A percentile compares a stretch with the other conserved stretches of the same genome.
Evolutionary conservation across 2,113 vertebrate species (phyloP).

Genomic region (Amia ocellicauda): DNA sequence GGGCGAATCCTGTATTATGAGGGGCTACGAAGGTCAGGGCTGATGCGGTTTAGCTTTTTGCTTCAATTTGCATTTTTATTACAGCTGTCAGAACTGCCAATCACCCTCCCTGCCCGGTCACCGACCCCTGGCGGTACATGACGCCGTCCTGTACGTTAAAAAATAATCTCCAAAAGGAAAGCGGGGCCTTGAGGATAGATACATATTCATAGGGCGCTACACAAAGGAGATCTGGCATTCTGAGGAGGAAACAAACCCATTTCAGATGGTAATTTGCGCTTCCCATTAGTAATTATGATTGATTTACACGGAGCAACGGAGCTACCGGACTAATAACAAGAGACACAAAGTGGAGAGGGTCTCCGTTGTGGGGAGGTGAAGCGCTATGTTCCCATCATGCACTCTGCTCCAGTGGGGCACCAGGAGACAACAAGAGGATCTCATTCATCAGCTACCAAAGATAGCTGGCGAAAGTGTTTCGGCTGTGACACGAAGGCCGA

Average conservation of each 20-base stretch:
- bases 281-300: slow-evolving; percentile 70
- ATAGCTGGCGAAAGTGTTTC: no score
- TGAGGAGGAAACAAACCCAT: slow-evolving; percentile 64
- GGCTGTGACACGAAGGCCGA: no score
- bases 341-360: slow-evolving; percentile 45
- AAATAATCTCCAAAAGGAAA: slow-evolving; percentile 46
- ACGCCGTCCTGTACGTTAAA: slow-evolving; percentile 37
- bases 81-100: slow-evolving; percentile 56
- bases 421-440: no score
- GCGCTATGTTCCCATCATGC: no score
- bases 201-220: slow-evolving; percentile 45
- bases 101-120: slow-evolving; percentile 49
- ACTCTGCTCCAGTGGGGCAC: no score
- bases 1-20: slow-evolving; percentile 63
- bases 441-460: no score
- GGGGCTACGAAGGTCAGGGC: slow-evolving; percentile 57
- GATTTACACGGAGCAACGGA: slow-evolving; percentile 53
- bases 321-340: slow-evolving; percentile 47
- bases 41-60: slow-evolving; percentile 51
- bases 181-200: slow-evolving; percentile 21
- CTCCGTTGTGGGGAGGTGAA: slow-evolving; percentile 52
- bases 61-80: slow-evolving; percentile 78
- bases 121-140: slow-evolving; percentile 53
- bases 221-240: slow-evolving; percentile 64
- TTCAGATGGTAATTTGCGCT: slow-evolving; percentile 70